Evolutionary conservation across 2,888 invertebrate species (phyloP).

Genomic region (Spisula solida): DNA sequence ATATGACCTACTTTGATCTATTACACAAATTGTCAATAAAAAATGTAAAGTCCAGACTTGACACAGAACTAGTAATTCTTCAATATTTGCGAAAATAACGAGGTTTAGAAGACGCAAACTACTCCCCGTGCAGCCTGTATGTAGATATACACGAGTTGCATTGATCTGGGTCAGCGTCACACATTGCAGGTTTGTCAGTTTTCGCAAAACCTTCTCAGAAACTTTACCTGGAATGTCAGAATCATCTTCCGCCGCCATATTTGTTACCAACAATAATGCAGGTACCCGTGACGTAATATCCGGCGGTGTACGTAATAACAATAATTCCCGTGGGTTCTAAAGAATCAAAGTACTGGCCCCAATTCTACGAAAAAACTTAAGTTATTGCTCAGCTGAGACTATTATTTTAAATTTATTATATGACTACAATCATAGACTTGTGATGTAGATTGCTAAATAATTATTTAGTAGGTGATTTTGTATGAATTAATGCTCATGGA

Average conservation of each 20-base stretch:
- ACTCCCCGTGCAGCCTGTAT: not conserved
- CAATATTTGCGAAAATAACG: not conserved
- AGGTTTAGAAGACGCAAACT: not conserved
- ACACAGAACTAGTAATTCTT: slow-evolving; percentile 12
- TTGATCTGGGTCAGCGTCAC: not conserved
- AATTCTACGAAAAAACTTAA: too few species aligned
- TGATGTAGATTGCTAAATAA: too few species aligned
- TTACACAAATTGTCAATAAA: not conserved
- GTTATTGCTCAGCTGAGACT: too few species aligned
- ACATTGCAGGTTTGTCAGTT: not conserved
- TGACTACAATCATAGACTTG: too few species aligned
- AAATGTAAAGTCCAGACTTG: slow-evolving; percentile 29
- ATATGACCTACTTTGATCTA: too few species aligned
- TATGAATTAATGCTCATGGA: too few species aligned
- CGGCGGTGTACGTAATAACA: not conserved
- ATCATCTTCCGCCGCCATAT: slow-evolving; percentile 86
- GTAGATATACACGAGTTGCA: not conserved
- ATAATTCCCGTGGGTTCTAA: not conserved
- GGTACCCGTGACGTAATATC: slow-evolving; percentile 71
- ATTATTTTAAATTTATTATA: too few species aligned
- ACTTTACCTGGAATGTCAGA: slow-evolving; percentile 84
- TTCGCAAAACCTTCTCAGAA: not conserved
- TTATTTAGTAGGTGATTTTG: too few species aligned
- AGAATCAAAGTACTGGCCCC: too few species aligned
- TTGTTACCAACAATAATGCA: slow-evolving; percentile 82